Conservation (phyloP, 1,140 invertebrate genomes). For the Drosophila sechellia region DNA sequence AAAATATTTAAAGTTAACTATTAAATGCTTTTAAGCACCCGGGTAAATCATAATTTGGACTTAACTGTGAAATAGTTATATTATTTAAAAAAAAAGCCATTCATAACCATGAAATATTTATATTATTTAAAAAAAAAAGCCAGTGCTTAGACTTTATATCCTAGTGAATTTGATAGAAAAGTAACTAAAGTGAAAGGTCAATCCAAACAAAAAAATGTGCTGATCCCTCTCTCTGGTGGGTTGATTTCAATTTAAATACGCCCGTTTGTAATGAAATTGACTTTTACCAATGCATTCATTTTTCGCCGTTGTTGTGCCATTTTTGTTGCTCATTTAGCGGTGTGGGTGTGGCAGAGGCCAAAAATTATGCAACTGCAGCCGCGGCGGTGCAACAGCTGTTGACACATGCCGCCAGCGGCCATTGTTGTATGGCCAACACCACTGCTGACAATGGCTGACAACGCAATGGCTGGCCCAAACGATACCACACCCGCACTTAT, state of each 20-base stretch:
- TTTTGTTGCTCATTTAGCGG: slow-evolving; percentile 13
- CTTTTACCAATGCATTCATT: slow-evolving; percentile 52
- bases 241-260: slow-evolving; percentile 72
- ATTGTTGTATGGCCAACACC: slow-evolving; percentile 68
- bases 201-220: slow-evolving; percentile 2
- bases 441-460: slow-evolving; percentile 52
- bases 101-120: too few relatives aligned
- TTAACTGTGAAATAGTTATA: too few relatives aligned
- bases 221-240: slow-evolving; percentile 5
- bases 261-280: slow-evolving; percentile 73
- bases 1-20: slow-evolving; percentile 30
- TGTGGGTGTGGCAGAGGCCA: slow-evolving; percentile 34
- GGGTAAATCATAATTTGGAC: too few relatives aligned
- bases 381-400: slow-evolving; percentile 62
- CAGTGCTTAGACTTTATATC: too few relatives aligned
- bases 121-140: too few relatives aligned
- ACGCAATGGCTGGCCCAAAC: slow-evolving; percentile 1
- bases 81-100: too few relatives aligned
- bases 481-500: not conserved
- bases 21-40: not conserved
- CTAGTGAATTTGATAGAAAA: not conserved
- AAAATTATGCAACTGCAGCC: slow-evolving; percentile 63
- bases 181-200: not conserved
- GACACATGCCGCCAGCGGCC: slow-evolving; percentile 63
- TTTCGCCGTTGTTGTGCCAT: slow-evolving; percentile 14